Evolutionary conservation across 2,113 vertebrate genomes (phyloP).

Genomic region (Salvelinus sp.): DNA sequence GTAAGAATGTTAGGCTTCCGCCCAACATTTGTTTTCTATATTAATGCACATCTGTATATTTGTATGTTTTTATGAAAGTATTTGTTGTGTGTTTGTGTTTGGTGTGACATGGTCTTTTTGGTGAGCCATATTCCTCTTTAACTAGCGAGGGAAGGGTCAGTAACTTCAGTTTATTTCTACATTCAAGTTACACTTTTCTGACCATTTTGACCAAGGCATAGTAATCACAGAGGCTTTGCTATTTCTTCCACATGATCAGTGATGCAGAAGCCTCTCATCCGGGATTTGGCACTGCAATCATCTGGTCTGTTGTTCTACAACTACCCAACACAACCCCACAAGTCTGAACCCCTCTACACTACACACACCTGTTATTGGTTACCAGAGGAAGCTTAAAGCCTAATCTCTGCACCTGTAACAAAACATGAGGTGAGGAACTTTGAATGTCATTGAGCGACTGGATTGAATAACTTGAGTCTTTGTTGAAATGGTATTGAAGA

Average conservation of each 20-base stretch:
- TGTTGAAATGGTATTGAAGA: background rate
- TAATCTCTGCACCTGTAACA: background rate
- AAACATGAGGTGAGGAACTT: conserved; percentile 54
- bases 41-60: background rate
- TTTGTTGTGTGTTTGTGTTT: background rate
- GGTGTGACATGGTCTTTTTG: background rate
- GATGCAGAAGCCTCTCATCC: background rate
- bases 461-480: background rate
- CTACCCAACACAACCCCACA: background rate
- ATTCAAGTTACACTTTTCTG: background rate
- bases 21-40: background rate
- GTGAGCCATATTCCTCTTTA: background rate
- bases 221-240: background rate
- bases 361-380: background rate
- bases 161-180: background rate
- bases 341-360: too few relatives aligned
- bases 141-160: background rate
- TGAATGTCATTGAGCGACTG: background rate
- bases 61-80: background rate
- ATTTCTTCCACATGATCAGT: conserved; percentile 18
- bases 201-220: background rate
- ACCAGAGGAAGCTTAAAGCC: background rate
- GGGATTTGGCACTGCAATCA: background rate
- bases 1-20: background rate
- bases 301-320: background rate